phyloP scores from a whole-genome alignment of 2,797 vertebrate species.

The Agapornis canus region DNA sequence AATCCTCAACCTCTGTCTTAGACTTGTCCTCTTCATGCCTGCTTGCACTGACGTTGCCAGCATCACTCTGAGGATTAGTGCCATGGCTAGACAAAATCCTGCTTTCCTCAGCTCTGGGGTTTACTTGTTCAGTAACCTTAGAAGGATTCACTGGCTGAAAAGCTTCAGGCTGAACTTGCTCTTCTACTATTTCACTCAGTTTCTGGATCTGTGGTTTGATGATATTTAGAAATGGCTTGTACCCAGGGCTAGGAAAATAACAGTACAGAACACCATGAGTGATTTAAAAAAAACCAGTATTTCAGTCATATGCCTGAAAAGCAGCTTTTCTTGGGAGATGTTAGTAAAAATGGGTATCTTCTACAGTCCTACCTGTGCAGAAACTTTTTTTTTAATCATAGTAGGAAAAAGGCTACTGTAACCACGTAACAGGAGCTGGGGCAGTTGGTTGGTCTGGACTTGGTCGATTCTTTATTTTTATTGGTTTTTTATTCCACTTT shows the following conservation, averaged over 20 bases:
- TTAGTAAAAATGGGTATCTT: not conserved
- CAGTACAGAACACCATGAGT: not conserved
- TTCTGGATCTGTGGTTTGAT: conserved; percentile 94
- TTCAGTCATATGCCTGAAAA: not conserved
- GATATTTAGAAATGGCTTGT: conserved; percentile 94
- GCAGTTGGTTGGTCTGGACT: not conserved
- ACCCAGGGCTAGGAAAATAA: conserved; percentile 85
- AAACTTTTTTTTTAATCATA: not conserved
- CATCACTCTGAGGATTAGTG: conserved; percentile 77
- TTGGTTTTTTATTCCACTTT: not conserved
- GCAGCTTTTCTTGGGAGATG: not conserved
- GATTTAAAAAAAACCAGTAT: not conserved
- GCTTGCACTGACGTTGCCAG: conserved; percentile 47
- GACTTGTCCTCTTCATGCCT: conserved; percentile 81
- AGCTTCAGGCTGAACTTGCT: conserved; percentile 87
- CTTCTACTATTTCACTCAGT: conserved; percentile 82
- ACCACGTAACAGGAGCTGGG: not conserved
- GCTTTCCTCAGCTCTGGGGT: conserved; percentile 83
- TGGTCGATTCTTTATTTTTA: rapidly evolving
- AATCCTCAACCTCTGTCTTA: conserved; percentile 81
- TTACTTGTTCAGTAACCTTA: conserved; percentile 80
- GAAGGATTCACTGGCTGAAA: conserved; percentile 86
- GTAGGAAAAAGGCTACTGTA: not conserved
- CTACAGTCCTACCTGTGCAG: not conserved
- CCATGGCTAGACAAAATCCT: conserved; percentile 78